These are phyloP conservation scores for Ectemnius cavifrons DNA, from an alignment of 2,888 invertebrate genomes.

Conservation along the genomic window DNA sequence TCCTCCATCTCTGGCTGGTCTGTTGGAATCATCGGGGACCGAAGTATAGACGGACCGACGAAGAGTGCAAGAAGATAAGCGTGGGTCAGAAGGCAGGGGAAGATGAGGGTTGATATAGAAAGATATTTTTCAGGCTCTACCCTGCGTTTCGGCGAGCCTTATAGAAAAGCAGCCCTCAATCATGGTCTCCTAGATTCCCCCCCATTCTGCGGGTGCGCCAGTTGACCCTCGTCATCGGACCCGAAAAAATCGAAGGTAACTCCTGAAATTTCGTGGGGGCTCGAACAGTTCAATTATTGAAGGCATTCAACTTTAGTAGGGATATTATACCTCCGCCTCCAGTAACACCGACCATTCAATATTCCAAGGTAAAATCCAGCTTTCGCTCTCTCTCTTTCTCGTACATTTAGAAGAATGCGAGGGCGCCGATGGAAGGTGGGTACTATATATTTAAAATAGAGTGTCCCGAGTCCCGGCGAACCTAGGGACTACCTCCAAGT, in stretches of 20 bases:
- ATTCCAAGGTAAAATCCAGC: too few species aligned
- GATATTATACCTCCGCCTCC: not conserved
- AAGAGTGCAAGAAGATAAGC: slow-evolving; percentile 41
- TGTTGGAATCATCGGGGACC: slow-evolving; percentile 2
- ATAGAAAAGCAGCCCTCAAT: slow-evolving; percentile 53
- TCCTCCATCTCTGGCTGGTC: slow-evolving; percentile 25
- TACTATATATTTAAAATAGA: too few species aligned
- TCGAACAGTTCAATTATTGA: slow-evolving; percentile 44
- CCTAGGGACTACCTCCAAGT: not conserved
- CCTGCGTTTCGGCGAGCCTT: slow-evolving; percentile 35
- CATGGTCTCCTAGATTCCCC: slow-evolving; percentile 40
- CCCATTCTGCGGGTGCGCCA: slow-evolving; percentile 38
- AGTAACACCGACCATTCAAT: too few species aligned
- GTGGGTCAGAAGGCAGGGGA: slow-evolving; percentile 24
- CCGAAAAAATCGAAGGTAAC: slow-evolving; percentile 39
- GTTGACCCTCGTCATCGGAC: slow-evolving; percentile 58
- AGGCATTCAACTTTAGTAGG: slow-evolving; percentile 28
- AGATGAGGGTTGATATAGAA: slow-evolving; percentile 50
- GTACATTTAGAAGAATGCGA: too few species aligned
- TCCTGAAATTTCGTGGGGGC: slow-evolving; percentile 32
- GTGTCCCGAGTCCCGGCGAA: slow-evolving; percentile 1
- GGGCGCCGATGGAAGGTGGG: too few species aligned
- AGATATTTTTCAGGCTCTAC: slow-evolving; percentile 58
- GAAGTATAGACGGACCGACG: slow-evolving; percentile 5
- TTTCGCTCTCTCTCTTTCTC: too few species aligned